These are phyloP conservation scores for Lordiphosa fenestrarum DNA, from an alignment of 2,888 invertebrate genomes.

Conservation along the genomic window DNA sequence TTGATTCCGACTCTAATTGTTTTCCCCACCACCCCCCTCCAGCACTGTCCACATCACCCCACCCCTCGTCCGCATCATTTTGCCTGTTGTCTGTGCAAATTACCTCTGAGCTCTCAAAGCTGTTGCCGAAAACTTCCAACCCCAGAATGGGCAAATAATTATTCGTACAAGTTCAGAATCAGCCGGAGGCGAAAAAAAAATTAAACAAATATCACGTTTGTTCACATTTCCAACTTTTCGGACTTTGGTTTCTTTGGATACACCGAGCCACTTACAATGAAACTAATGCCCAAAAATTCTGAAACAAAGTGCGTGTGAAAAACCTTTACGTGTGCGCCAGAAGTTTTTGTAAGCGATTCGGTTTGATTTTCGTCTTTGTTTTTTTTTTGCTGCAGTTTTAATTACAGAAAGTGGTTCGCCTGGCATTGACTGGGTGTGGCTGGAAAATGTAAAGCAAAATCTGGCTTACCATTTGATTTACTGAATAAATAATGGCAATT, in stretches of 20 bases:
- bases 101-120: slow-evolving; percentile 47
- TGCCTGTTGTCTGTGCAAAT: slow-evolving; percentile 36
- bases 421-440: not conserved
- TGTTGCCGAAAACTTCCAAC: slow-evolving; percentile 42
- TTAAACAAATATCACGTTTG: slow-evolving; percentile 70
- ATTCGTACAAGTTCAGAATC: slow-evolving; percentile 55
- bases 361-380: slow-evolving; percentile 3
- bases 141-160: slow-evolving; percentile 70
- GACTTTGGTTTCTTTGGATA: slow-evolving; percentile 1
- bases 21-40: slow-evolving; percentile 50
- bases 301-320: slow-evolving; percentile 55
- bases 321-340: slow-evolving; percentile 46
- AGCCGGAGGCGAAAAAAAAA: slow-evolving; percentile 50
- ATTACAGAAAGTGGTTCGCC: slow-evolving; percentile 58
- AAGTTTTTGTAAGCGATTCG: slow-evolving; percentile 30
- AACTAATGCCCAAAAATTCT: slow-evolving; percentile 38
- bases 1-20: slow-evolving; percentile 71
- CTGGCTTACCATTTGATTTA: too few species aligned
- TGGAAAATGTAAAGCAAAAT: too few species aligned
- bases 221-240: slow-evolving; percentile 31
- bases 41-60: slow-evolving; percentile 19
- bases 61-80: slow-evolving; percentile 11
- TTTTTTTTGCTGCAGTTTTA: slow-evolving; percentile 56
- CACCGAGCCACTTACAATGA: slow-evolving; percentile 3
- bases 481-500: too few species aligned